Conservation (phyloP, 2,888 invertebrate genomes). For the Cantharis rufa region DNA sequence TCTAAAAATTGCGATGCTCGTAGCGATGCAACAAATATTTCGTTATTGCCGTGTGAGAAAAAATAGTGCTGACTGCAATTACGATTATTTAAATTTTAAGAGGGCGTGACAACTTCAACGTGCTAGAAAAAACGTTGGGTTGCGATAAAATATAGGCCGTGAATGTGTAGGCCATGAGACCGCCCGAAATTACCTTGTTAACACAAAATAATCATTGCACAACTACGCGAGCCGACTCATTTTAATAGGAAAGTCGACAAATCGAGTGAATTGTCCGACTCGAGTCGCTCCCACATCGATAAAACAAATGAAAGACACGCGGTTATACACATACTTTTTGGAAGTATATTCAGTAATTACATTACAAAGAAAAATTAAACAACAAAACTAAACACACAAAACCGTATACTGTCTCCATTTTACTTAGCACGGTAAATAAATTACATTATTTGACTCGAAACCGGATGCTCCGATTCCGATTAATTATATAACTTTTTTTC, state of each 20-base stretch:
- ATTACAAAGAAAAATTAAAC: constrained; percentile 4
- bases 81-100: background rate
- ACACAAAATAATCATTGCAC: constrained; percentile 22
- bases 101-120: background rate
- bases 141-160: background rate
- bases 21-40: constrained; percentile 26
- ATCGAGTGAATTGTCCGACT: background rate
- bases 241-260: background rate
- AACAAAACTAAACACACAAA: constrained; percentile 10
- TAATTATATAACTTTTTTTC: constrained; percentile 1
- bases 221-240: constrained; percentile 10
- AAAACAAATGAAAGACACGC: constrained; percentile 23
- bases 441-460: constrained; percentile 4
- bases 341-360: constrained; percentile 9
- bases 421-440: background rate
- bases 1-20: constrained; percentile 11
- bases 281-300: background rate
- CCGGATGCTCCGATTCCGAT: background rate
- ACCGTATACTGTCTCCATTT: constrained; percentile 17
- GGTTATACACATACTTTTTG: constrained; percentile 11
- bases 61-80: background rate
- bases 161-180: background rate
- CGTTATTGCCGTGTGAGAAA: background rate
- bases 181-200: background rate
- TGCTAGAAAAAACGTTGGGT: background rate